Base-by-base conservation (phyloP, 2,888 invertebrate species). In the Carcina quercana region DNA sequence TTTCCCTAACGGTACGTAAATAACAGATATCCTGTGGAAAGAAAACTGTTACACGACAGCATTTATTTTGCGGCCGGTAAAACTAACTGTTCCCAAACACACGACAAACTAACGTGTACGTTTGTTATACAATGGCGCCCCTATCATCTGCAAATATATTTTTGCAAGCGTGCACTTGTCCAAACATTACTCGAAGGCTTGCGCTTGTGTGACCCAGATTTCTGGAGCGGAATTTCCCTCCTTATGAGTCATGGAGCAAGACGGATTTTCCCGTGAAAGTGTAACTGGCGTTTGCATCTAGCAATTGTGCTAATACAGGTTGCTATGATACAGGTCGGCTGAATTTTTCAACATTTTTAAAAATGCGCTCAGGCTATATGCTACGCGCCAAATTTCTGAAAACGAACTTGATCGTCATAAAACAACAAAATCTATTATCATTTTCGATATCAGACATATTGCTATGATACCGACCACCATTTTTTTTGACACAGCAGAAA, bases 131-230 rank as follows among this genome's bases (percentile, higher is more conserved):
- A 25, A 17, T 30, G 22, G 32, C 32, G 32, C 20, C 32, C 7
- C 7, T 8, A 13, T 7, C 11, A 10, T 8, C 3, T 6, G 20
- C 26, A 26, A 26, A 26, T 11, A 13, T 26, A 32, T 24, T 17
- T 24, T 24, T 27, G 21, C 24, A 13, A 52, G 38, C 47, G 45
- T 48, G 54, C 68, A 72, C 57, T 65, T 71, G 67, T 63, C 42
- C 50, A 69, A 69, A 68, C 58, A 58, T 32, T 42, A 35, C 40
- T 37, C 34, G 42, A 52, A 58, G 52, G 53, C 49, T 56, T 54
- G 45, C 38, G 45, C 49, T 56, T 54, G 45, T 38, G 45, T 49
- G 61, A 34, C 63, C 60, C 45, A 56, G 50, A 53, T 65, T 32
- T 25, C 11, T 7, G 19, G 20, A 28, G 38, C 35, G 41, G 37